Evolutionary conservation across 2,797 vertebrate genomes (phyloP), one percentile per base, ranked within the genome.

Genomic region (Sphenopsis melanotis): DNA sequence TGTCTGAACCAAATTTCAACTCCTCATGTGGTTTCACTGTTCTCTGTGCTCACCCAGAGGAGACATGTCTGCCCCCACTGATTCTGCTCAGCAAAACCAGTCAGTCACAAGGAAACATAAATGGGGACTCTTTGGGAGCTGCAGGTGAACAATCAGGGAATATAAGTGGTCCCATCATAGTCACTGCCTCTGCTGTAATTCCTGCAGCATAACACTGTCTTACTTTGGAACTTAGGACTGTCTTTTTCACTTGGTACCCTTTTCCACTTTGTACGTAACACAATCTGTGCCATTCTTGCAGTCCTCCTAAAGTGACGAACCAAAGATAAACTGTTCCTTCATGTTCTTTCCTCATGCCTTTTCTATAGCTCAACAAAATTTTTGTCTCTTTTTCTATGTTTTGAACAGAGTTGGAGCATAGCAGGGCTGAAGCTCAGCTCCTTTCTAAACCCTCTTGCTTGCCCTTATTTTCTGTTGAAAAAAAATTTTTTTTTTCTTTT

Each of bases 41-140:
- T 6, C 30, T 70, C 36, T 65, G 13, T 56, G 10, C 41, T 74
- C 17, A 10, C 20, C 42, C 46, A 50, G 11, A 76, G 57, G 24
- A 36, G 6, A 30, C 3, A 3, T 15, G 3, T 47, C 39, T 75
- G 18, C 12, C 7, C 12, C 36, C 20, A 14, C 10, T 36, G 71
- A 50, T 32, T 77, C 64, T 83, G 27, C 47, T 44, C 12, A 36
- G 17, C 42, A 44, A 39, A 26, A n/a, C 32, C 12, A 36, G 39
- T 24, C 59, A 55, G 34, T 44, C 27, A 34, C 3, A 11, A 50
- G 50, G 59, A 63, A 57, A 61, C 6, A 69, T 30, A 53, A 72
- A 49, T 1, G 2, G 41, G 65, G 8, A 18, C 5, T 46, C 18
- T 42, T 44, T 1, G 1, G 15, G 47, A 70, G 20, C 37, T 24